Percentiles rank a stretch among this genome's conserved stretches.
phyloP scores from a whole-genome alignment of 2,797 vertebrate species.

The Cercopithecus hamlyni region DNA sequence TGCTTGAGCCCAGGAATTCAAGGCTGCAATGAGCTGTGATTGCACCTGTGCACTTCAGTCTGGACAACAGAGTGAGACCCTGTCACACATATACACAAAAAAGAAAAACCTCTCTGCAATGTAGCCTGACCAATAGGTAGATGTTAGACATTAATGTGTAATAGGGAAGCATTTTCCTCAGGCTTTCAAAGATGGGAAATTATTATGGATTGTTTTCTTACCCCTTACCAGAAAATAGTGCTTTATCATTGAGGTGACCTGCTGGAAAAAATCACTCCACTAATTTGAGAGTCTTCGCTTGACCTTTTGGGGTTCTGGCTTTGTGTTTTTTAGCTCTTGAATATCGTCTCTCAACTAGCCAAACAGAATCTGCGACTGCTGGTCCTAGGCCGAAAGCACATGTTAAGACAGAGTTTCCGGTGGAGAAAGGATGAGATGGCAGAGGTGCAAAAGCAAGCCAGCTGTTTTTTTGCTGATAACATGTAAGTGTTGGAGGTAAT shows the following conservation, averaged over 20 bases:
- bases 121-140: not conserved
- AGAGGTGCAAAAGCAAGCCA: conserved; percentile 89
- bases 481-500: conserved; percentile 88
- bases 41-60: not conserved
- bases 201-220: conserved; percentile 37
- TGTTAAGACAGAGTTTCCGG: conserved; percentile 85
- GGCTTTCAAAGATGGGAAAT: conserved; percentile 12
- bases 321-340: conserved; percentile 88
- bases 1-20: not conserved
- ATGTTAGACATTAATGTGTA: not conserved
- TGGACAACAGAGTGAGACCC: not conserved
- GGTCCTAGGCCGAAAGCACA: conserved; percentile 95
- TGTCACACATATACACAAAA: not conserved
- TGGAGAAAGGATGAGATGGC: conserved; percentile 90
- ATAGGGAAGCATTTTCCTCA: conserved; percentile 1
- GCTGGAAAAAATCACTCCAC: not conserved
- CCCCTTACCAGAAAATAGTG: not conserved
- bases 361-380: conserved; percentile 87
- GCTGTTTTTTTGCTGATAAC: conserved; percentile 96
- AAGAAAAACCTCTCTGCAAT: not conserved
- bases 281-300: not conserved
- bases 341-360: conserved; percentile 89
- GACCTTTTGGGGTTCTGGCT: conserved; percentile 30
- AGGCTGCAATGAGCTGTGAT: not conserved
- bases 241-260: not conserved